A percentile compares a stretch with the other conserved stretches of the same genome.
Conservation (phyloP, 2,888 invertebrate species). For the Drosophila lacicola region DNA sequence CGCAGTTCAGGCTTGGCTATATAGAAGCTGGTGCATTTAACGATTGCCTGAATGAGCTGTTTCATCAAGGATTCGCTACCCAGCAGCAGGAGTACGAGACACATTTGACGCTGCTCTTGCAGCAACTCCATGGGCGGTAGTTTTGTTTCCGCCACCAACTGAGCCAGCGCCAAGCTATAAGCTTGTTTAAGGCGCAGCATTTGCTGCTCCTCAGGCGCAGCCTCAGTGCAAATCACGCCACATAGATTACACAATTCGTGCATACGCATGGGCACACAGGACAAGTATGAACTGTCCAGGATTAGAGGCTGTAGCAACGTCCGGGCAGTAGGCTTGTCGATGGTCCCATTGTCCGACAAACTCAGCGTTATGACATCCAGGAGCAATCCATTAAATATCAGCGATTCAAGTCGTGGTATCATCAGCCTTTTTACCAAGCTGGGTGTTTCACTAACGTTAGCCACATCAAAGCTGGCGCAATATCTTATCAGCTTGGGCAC, state of each 20-base stretch:
- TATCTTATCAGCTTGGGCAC: conserved; percentile 39
- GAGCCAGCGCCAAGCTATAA: conserved; percentile 41
- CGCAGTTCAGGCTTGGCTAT: conserved; percentile 53
- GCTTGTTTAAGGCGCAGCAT: conserved; percentile 31
- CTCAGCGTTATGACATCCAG: conserved; percentile 51
- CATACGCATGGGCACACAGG: conserved; percentile 41
- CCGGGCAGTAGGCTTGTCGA: not conserved
- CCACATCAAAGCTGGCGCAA: conserved; percentile 24
- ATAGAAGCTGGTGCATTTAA: conserved; percentile 64
- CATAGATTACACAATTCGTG: conserved; percentile 11
- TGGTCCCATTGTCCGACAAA: not conserved
- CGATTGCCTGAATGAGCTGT: conserved; percentile 67
- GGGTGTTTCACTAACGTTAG: not conserved
- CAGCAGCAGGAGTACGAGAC: conserved; percentile 69
- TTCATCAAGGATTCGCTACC: conserved; percentile 73
- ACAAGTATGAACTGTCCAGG: conserved; percentile 59
- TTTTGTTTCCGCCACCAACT: conserved; percentile 12
- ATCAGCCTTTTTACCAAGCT: conserved; percentile 35
- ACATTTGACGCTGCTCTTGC: conserved; percentile 35
- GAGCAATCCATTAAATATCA: conserved; percentile 69
- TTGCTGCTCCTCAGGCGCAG: conserved; percentile 24
- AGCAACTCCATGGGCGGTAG: conserved; percentile 33
- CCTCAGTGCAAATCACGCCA: not conserved
- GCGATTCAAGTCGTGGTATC: conserved; percentile 71
- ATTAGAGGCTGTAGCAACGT: conserved; percentile 45